Base-by-base conservation (phyloP, 2,113 vertebrate species). In the Hippocampus barbouri region DNA sequence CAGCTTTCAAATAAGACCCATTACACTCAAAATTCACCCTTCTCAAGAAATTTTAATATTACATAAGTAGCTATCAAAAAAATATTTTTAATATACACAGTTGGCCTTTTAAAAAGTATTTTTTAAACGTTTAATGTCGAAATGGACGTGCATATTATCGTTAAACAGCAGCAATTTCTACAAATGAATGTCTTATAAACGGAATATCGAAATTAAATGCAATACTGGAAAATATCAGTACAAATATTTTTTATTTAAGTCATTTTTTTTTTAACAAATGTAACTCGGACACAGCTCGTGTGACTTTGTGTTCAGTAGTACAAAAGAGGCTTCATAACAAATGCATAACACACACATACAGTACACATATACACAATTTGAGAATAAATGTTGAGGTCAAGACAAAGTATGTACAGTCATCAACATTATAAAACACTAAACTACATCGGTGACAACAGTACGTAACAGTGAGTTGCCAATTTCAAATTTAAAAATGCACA, bases 171-270 rank as follows among this genome's bases (percentile, higher is more conserved):
- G 30, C 40, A 14, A 49, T 49, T 49, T 49, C 47, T 5, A 16
- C 47, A 49, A 49, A 49, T 49, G 16, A 51, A 51, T 4, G 4
- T 4, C 49, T 51, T 51, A 51, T 5, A 7, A 51, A 51, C 1
- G 49, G 49, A 25, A 25, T 25, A 25, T 25, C 25, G 25, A 25
- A 25, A 25, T 25, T 25, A 25, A 70, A 61, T 68, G 45, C 57
- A 70, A 70, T 59, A 18, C 71, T 74, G 76, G 30, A 72, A 87
- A 82, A 83, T 68, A 61, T 79, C 73, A 63, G 66, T 90, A 89
- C 88, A 92, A 90, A 90, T 88, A 78, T 87, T 89, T 89, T 61
- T 71, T 69, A 27, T 75, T 77, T 86, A 76, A 85, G 89, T 89
- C 53, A 65, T 20, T 75, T 79, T 47, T 73, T 78, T 78, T 88